Base-by-base conservation (phyloP, 2,888 invertebrate genomes). In the Antheraea assamensis region DNA sequence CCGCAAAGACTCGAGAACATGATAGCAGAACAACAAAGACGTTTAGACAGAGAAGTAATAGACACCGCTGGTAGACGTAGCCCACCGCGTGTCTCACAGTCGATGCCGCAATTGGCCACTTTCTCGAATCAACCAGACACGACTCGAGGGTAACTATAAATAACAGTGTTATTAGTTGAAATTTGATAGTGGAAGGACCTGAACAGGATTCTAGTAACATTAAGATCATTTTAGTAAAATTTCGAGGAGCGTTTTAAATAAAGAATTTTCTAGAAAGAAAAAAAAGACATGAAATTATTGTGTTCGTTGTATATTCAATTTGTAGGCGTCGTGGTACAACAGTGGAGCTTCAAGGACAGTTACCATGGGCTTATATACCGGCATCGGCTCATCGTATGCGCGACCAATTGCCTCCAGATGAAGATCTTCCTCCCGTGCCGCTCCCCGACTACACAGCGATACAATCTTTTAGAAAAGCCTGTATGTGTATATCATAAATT, bases 291-390 rank as follows among this genome's bases (percentile, higher is more conserved):
- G 24, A 49, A 52, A n/a, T n/a, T 35, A 31, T 31, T 30, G n/a
- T 8, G 42, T 61, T 35, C 17, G 30, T 15, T 42, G 8, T 61
- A 61, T 61, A 42, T 72, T 72, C 47, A 30, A 3, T 21, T 66
- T 64, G 31, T 75, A 91, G 91, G 64, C 86, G 90, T 24, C 88
- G 90, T 13, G 89, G 88, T 68, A 90, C 91, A 3, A 94, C 92
- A 30, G 88, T 86, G 0, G 96, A 95, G 79, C 87, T 96, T 71
- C 94, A 95, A 76, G 92, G 95, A 35, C 96, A 96, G 84, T 85
- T 95, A 81, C 96, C 96, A 21, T 96, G 96, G 96, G 95, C 96
- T 10, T 96, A 96, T 84, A 90, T 95, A 76, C 91, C 91, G 0
- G 86, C 90, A 72, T 84, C 92, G 10, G 86, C 91, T 47, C 89